Conservation (phyloP, 2,888 invertebrate species). For the Dorcus parallelipipedus region DNA sequence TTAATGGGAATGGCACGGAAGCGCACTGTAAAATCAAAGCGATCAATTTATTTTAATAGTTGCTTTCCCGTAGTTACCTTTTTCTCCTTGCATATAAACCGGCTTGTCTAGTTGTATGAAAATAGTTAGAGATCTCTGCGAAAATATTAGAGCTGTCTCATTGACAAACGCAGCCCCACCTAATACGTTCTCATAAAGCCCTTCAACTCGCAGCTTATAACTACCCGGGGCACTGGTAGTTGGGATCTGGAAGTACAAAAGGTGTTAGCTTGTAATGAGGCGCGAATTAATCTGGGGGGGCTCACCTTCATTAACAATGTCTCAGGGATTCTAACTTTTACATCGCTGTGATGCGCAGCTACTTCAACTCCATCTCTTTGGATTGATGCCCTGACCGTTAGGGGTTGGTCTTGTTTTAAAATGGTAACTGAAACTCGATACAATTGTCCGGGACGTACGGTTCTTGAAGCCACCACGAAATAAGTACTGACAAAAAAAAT, state of each 20-base stretch:
- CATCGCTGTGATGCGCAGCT: slow-evolving; percentile 74
- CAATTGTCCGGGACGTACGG: slow-evolving; percentile 88
- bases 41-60: background rate
- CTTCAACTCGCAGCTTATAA: slow-evolving; percentile 65
- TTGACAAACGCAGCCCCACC: slow-evolving; percentile 89
- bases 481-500: slow-evolving; percentile 66
- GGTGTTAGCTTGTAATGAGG: background rate
- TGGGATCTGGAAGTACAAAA: slow-evolving; percentile 62
- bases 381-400: slow-evolving; percentile 84
- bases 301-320: slow-evolving; percentile 83
- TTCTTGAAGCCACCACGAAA: slow-evolving; percentile 86
- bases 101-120: slow-evolving; percentile 95
- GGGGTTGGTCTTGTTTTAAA: slow-evolving; percentile 71
- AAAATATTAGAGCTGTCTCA: slow-evolving; percentile 81
- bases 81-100: slow-evolving; percentile 90
- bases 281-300: slow-evolving; percentile 6
- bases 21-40: slow-evolving; percentile 57
- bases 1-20: slow-evolving; percentile 92
- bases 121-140: slow-evolving; percentile 88
- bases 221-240: slow-evolving; percentile 77
- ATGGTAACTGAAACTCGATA: slow-evolving; percentile 86
- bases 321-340: slow-evolving; percentile 84
- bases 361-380: slow-evolving; percentile 88
- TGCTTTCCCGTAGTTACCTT: slow-evolving; percentile 49
- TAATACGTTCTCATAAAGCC: slow-evolving; percentile 66